These are phyloP conservation scores for Chironomus striatipennis DNA, from an alignment of 1,140 invertebrate genomes.

Conservation along the genomic window DNA sequence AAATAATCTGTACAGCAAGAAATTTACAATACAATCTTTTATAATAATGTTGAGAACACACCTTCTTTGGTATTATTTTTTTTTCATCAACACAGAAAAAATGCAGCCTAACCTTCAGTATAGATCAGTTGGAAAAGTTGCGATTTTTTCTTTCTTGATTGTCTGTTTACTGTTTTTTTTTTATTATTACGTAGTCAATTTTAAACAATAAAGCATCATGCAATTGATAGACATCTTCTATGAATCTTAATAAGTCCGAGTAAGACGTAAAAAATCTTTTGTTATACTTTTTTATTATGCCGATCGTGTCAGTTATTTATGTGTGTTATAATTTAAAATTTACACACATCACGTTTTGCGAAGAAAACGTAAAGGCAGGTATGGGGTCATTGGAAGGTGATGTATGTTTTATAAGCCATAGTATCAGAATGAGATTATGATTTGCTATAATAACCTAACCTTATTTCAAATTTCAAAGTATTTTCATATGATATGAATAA, in stretches of 20 bases:
- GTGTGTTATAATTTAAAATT: neutral
- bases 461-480: too few species aligned
- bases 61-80: too few species aligned
- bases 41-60: too few species aligned
- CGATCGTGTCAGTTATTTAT: neutral
- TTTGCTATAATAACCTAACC: too few species aligned
- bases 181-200: neutral
- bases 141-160: neutral
- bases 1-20: too few species aligned
- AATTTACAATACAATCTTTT: too few species aligned
- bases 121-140: neutral
- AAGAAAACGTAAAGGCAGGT: neutral
- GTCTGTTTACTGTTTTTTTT: neutral
- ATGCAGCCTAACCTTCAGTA: too few species aligned
- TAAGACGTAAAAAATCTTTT: neutral
- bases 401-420: too few species aligned
- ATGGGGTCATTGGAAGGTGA: too few species aligned
- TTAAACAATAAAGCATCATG: conserved; percentile 8
- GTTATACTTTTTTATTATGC: neutral
- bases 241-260: neutral
- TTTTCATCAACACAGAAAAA: too few species aligned
- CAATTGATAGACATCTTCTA: conserved; percentile 2
- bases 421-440: too few species aligned
- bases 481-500: too few species aligned
- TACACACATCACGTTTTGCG: neutral